Percentiles rank a stretch among this genome's conserved stretches.
These are phyloP conservation scores for Ictalurus punctatus DNA, from an alignment of 2,113 vertebrate genomes.

Conservation along the genomic window DNA sequence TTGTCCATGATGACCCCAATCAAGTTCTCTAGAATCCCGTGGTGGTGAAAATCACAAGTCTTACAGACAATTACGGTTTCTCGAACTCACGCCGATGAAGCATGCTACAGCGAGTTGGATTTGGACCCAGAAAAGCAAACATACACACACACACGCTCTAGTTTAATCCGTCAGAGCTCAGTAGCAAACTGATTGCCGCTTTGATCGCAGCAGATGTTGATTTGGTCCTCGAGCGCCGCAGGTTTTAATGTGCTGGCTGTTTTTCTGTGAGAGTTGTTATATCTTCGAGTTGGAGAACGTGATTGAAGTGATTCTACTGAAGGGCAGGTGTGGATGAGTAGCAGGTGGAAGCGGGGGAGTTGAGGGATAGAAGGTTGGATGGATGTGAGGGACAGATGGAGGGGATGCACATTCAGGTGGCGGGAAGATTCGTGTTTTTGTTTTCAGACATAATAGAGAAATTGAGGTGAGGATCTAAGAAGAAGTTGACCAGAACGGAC, in stretches of 20 bases:
- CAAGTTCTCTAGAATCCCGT: background rate
- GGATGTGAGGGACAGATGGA: background rate
- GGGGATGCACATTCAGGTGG: background rate
- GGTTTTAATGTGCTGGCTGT: background rate
- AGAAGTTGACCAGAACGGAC: background rate
- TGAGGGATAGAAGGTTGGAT: background rate
- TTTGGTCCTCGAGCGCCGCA: background rate
- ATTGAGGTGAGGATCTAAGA: background rate
- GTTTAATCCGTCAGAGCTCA: background rate
- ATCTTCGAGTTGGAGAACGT: background rate
- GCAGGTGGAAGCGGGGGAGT: no score
- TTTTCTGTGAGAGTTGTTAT: background rate
- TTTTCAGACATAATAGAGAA: background rate
- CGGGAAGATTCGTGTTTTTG: background rate
- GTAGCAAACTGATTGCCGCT: background rate
- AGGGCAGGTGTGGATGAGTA: background rate
- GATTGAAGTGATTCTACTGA: background rate
- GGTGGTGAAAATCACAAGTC: slow-evolving; percentile 12
- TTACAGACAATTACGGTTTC: background rate
- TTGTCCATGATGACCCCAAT: slow-evolving; percentile 33
- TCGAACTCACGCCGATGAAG: background rate
- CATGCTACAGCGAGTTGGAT: background rate
- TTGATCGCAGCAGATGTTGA: slow-evolving; percentile 12
- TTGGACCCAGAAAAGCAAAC: slow-evolving; percentile 5
- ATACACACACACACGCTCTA: background rate